Evolutionary conservation across 2,797 vertebrate genomes (phyloP), one percentile per base, ranked within the genome.

Genomic region (Paramormyrops hopkinsi): DNA sequence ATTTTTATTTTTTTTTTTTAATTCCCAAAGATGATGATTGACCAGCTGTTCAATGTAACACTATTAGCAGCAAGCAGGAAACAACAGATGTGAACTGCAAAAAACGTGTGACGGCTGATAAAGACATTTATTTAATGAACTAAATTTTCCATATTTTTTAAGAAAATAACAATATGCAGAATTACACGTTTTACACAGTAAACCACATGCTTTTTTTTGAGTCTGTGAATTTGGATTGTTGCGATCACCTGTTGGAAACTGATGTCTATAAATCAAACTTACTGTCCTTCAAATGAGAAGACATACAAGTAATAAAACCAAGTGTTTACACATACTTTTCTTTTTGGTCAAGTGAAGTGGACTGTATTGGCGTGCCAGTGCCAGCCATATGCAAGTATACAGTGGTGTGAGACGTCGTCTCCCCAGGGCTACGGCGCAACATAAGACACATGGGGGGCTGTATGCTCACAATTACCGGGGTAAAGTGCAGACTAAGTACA

Each of bases 11-110:
- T 6, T 86, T 86, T 86, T 59, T 62, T 62, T 88, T 48, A 88
- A 88, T 62, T 88, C 86, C 53, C 65, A 88, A 88, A 84, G 54
- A 84, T 59, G 86, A 62, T 85, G n/a, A 89, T 85, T 85, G 14
- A 83, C 76, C 88, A 88, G 88, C 88, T 89, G 79, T 89, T 89
- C 53, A 62, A 62, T 44, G 41, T 48, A 62, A 48, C 37, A 46
- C 53, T 37, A 89, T 85, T 62, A 48, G 41, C 53, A 41, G 25
- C 22, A 12, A 25, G 37, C 79, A 25, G 14, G 79, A 84, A 85
- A 85, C 41, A 88, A 73, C 79, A 89, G 79, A 89, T 89, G 88
- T 89, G 79, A 33, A 84, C 14, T 59, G 76, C 53, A 50, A 51
- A 73, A 73, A 88, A 88, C 3, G 14, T 53, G 48, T 76, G 50